Conservation (phyloP, 2,113 vertebrate species). For the Thermophis baileyi region DNA sequence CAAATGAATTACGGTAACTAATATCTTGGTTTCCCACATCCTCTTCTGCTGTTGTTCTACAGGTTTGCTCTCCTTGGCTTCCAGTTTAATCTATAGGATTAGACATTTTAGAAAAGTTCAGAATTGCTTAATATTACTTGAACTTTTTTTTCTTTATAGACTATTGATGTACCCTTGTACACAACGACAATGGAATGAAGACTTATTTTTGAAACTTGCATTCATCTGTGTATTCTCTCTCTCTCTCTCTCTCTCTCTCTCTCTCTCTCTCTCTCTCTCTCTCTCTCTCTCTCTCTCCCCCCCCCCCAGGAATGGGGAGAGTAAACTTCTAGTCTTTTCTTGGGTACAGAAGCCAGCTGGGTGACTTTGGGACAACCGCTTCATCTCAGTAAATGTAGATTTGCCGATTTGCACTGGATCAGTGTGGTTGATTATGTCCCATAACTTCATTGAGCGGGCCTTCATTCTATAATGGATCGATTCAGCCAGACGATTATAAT, state of each 20-base stretch:
- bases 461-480: not conserved
- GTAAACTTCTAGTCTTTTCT: not conserved
- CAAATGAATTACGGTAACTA: not conserved
- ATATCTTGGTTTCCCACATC: not conserved
- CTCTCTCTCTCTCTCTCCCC: no score
- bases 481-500: not conserved
- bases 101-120: not conserved
- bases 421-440: not conserved
- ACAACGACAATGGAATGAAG: not conserved
- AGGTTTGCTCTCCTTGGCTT: not conserved
- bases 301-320: not conserved
- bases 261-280: no score
- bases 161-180: not conserved
- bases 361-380: not conserved
- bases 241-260: no score
- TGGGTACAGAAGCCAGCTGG: not conserved
- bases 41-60: not conserved
- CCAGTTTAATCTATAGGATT: not conserved
- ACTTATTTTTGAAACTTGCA: not conserved
- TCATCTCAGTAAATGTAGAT: not conserved
- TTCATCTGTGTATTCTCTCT: not conserved
- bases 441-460: not conserved
- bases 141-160: not conserved
- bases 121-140: not conserved
- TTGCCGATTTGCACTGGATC: not conserved